Evolutionary conservation across 2,797 vertebrate genomes (phyloP).

Genomic region (Aulostomus chinensis): DNA sequence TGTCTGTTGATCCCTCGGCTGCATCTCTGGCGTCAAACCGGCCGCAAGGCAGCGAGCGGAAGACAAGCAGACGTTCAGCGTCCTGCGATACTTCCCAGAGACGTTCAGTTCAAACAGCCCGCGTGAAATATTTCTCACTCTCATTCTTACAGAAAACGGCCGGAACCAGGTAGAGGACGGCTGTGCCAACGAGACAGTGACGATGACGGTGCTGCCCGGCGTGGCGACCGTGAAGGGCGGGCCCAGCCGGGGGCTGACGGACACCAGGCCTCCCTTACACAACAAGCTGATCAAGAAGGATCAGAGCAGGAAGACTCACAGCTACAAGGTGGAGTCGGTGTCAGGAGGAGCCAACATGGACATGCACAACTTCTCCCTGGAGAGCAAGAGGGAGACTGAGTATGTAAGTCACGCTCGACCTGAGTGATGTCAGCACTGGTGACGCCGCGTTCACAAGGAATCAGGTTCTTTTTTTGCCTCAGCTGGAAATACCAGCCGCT

Average conservation of each 20-base stretch:
- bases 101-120: too few relatives aligned
- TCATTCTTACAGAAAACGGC: conserved; percentile 77
- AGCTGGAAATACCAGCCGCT: too few relatives aligned
- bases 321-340: conserved; percentile 87
- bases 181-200: conserved; percentile 60
- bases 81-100: too few relatives aligned
- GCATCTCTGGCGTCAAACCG: conserved; percentile 50
- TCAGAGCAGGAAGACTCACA: conserved; percentile 86
- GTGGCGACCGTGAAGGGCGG: conserved; percentile 43
- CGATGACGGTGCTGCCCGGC: conserved; percentile 26
- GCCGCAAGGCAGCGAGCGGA: conserved; percentile 50
- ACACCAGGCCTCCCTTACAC: conserved; percentile 75
- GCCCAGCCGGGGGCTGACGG: conserved; percentile 43
- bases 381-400: conserved; percentile 90
- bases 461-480: too few relatives aligned
- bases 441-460: too few relatives aligned
- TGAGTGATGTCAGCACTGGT: neutral
- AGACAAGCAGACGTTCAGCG: too few relatives aligned
- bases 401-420: conserved; percentile 84
- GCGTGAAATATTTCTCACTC: too few relatives aligned
- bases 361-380: conserved; percentile 91
- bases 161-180: conserved; percentile 82
- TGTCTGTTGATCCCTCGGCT: conserved; percentile 66
- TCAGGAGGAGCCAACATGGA: conserved; percentile 82
- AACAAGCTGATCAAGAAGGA: conserved; percentile 87